Evolutionary conservation across 2,888 invertebrate genomes (phyloP), one percentile per base, ranked within the genome.

Genomic region (Scaeva pyrastri): DNA sequence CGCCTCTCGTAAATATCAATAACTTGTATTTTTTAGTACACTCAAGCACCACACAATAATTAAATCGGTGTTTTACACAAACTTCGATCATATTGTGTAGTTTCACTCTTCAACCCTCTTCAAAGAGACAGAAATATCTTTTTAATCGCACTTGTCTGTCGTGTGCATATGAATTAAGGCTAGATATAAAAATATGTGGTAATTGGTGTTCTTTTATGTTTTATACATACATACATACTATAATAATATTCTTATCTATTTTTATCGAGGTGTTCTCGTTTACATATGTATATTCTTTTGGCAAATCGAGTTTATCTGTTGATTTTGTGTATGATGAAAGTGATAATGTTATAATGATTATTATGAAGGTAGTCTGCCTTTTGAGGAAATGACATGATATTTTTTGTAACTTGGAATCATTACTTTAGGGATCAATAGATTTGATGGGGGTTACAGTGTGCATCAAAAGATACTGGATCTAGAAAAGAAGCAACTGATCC

Each of bases 41-140:
- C n/a, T n/a, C n/a, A n/a, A n/a, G n/a, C n/a, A n/a, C n/a, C n/a
- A 56, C 11, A 50, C 21, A 50, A 16, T 39, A 39, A 58, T 39
- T 58, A 39, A 58, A 41, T 60, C 21, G 60, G 21, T 60, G 60
- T 60, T 60, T 36, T 19, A 58, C 31, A 2, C 58, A 52, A 36
- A 58, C 11, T 12, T 36, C 14, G 21, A 60, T 39, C 12, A 23
- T 19, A 23, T 6, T 36, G n/a, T n/a, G n/a, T n/a, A n/a, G n/a
- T n/a, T 60, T 60, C 2, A 60, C 39, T 60, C 21, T 39, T 60
- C 31, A 31, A 10, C 12, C 58, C 8, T 14, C 39, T 58, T 2
- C 14, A 41, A 12, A 41, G 12, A 52, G 5, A 58, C 21, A 60
- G 7, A 58, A 41, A 60, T 60, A 41, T 41, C 60, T 41, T 60